Evolutionary conservation across 2,113 vertebrate genomes (phyloP), one percentile per base, ranked within the genome.

Genomic region (Oryzias curvinotus): DNA sequence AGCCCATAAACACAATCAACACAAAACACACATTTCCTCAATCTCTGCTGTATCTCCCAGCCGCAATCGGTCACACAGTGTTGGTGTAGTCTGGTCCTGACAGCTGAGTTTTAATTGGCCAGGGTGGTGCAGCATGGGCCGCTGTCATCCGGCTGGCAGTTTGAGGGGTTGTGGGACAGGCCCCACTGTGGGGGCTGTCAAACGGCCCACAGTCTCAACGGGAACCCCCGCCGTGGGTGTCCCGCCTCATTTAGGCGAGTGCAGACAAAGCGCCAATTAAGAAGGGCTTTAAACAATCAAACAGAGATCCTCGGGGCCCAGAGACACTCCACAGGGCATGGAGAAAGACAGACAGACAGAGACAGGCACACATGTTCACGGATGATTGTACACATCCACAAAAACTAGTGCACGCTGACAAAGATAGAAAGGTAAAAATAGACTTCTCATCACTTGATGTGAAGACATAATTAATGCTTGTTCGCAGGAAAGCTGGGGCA

Each of bases 101-200:
- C 93, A 94, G 90, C 66, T 71, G 90, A 92, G 91, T 95, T 96
- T 96, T 95, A 95, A 95, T 96, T 95, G 91, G 88, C 84, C 83
- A 89, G 88, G 88, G 90, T 87, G 84, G 91, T 90, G 88, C 92
- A 84, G 86, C 87, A 85, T 82, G 86, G 91, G 85, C 91, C 88
- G 91, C 86, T 94, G 93, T 94, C 90, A 93, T 85, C 91, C 57
- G 87, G 81, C 82, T 84, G 89, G 87, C 90, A 90, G 87, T 89
- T 92, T 91, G 90, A 89, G 87, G 88, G 81, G 88, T 85, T 87
- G 83, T 79, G 89, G 90, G 91, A 92, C 91, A 90, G 87, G 88
- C 89, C 86, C 88, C 90, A 89, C 91, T 73, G 83, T 82, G 88
- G 88, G 90, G 88, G 87, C 88, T 92, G 90, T 91, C 90, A 91